Conservation (phyloP, 1,140 invertebrate genomes). For the Elysia chlorotica region DNA sequence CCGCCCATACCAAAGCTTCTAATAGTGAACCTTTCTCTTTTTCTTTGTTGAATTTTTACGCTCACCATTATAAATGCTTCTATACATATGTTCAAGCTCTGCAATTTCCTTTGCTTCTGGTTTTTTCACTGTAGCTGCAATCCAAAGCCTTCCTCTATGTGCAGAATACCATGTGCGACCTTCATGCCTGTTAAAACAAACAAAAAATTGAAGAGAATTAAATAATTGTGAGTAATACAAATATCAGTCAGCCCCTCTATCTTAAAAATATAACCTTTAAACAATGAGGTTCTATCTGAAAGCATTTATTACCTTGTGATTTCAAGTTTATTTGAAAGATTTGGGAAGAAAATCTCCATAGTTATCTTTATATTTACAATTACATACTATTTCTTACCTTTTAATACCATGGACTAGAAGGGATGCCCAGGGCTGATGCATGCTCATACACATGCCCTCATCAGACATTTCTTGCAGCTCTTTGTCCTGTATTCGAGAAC, state of each 20-base stretch:
- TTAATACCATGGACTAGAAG: slow-evolving; percentile 90
- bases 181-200: slow-evolving; percentile 93
- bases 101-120: slow-evolving; percentile 75
- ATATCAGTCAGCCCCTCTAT: too few species aligned
- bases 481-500: slow-evolving; percentile 77
- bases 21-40: too few species aligned
- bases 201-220: too few species aligned
- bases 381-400: slow-evolving; percentile 68
- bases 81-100: slow-evolving; percentile 76
- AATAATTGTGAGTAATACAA: too few species aligned
- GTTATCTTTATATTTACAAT: too few species aligned
- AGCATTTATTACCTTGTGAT: too few species aligned
- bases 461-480: slow-evolving; percentile 87
- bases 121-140: slow-evolving; percentile 82
- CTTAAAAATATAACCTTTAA: too few species aligned
- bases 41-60: too few species aligned
- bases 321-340: too few species aligned
- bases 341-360: too few species aligned
- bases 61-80: slow-evolving; percentile 71
- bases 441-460: slow-evolving; percentile 85
- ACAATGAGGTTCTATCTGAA: too few species aligned
- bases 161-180: slow-evolving; percentile 91
- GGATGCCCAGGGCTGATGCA: slow-evolving; percentile 96
- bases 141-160: slow-evolving; percentile 91
- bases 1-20: too few species aligned